These are phyloP conservation scores for Trissolcus brochymenae DNA, from an alignment of 2,888 invertebrate species.

Conservation along the genomic window DNA sequence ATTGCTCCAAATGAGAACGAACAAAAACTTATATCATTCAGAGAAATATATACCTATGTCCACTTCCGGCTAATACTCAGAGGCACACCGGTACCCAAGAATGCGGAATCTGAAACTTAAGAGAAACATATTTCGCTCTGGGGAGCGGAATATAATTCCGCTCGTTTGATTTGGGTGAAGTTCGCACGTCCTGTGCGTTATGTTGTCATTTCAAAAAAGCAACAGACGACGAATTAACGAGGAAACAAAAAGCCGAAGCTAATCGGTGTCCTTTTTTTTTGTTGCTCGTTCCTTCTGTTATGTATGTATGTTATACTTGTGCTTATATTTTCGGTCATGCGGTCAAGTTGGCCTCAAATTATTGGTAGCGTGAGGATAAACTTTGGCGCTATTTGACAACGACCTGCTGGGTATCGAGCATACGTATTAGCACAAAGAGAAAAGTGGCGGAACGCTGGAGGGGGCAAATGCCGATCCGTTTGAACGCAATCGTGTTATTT, in stretches of 20 bases:
- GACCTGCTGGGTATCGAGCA: neutral
- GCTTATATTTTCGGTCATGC: constrained; percentile 56
- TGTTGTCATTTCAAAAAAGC: constrained; percentile 29
- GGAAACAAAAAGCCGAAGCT: constrained; percentile 50
- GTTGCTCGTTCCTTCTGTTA: constrained; percentile 1
- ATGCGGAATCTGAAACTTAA: neutral
- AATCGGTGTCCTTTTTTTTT: constrained; percentile 64
- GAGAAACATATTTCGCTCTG: neutral
- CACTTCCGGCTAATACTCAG: neutral
- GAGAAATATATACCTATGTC: neutral
- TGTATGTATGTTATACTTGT: neutral
- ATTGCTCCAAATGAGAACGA: neutral
- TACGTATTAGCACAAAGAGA: constrained; percentile 27
- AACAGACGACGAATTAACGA: constrained; percentile 37
- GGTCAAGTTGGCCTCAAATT: constrained; percentile 65
- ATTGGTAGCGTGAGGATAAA: constrained; percentile 46
- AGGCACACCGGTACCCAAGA: neutral
- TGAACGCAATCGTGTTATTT: constrained; percentile 54
- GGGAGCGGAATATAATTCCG: neutral
- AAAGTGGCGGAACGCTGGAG: constrained; percentile 17
- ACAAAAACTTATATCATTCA: constrained; percentile 3
- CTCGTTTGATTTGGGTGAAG: neutral
- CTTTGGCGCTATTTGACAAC: constrained; percentile 20
- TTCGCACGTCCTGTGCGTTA: constrained; percentile 32
- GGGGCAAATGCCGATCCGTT: constrained; percentile 46